Percentiles rank a stretch among this genome's conserved stretches.
Conservation (phyloP, 2,888 invertebrate genomes). For the Eilema caniola region DNA sequence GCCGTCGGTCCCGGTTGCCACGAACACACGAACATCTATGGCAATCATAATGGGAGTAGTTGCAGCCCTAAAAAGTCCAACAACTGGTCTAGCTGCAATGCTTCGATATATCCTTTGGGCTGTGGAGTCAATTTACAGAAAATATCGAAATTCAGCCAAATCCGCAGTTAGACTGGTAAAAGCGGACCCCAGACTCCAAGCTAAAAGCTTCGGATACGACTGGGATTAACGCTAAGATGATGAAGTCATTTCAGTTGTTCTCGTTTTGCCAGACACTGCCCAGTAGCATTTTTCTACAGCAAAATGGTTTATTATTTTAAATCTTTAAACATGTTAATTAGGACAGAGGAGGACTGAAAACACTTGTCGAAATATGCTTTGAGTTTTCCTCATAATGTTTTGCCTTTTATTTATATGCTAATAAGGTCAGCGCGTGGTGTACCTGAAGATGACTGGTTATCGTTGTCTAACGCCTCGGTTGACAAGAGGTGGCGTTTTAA, state of each 20-base stretch:
- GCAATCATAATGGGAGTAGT: no score
- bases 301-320: neutral
- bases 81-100: no score
- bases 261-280: neutral
- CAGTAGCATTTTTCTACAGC: neutral
- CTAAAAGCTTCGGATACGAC: no score
- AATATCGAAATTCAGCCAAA: no score
- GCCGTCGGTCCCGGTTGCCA: no score
- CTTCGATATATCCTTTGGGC: no score
- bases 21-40: no score
- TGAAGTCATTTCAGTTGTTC: neutral
- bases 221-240: no score
- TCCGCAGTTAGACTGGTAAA: no score
- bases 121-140: no score
- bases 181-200: no score
- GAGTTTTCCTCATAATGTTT: neutral
- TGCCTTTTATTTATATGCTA: neutral
- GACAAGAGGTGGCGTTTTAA: neutral
- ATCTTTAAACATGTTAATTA: neutral
- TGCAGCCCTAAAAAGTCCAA: no score
- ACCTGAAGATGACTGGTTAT: neutral
- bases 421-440: neutral
- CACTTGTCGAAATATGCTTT: neutral
- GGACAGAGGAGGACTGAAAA: neutral
- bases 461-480: neutral